Conservation (phyloP, 2,113 vertebrate species). For the Ceuthmochares aereus region DNA sequence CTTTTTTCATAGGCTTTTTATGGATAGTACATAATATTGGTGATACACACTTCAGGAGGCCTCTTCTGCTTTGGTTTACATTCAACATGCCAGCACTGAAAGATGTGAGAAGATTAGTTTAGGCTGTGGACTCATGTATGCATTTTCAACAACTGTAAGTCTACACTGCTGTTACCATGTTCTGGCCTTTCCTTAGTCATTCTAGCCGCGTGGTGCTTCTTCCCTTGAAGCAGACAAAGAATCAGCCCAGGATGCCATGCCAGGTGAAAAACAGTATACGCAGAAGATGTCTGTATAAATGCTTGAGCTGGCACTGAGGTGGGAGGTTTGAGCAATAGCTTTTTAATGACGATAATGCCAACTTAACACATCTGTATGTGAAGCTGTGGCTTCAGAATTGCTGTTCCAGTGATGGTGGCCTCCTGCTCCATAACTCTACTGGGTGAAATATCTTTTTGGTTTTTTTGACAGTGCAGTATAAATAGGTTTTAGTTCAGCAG, state of each 20-base stretch:
- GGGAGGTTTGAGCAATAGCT: not conserved
- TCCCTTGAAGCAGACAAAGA: not conserved
- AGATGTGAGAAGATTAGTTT: not conserved
- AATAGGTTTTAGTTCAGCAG: not conserved
- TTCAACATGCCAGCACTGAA: not conserved
- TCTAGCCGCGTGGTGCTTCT: not conserved
- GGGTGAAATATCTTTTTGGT: not conserved
- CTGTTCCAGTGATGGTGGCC: not conserved
- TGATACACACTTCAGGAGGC: not conserved
- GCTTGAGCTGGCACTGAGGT: not conserved
- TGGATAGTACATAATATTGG: not conserved
- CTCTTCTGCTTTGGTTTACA: not conserved
- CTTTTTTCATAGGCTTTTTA: not conserved
- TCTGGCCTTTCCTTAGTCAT: not conserved
- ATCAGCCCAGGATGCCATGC: too few species aligned
- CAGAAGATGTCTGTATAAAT: not conserved
- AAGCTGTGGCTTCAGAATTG: not conserved
- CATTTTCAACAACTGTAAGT: not conserved
- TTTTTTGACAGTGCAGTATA: not conserved
- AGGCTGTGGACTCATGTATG: not conserved
- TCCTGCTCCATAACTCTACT: not conserved
- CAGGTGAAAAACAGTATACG: not conserved
- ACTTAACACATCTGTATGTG: not conserved
- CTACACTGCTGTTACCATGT: not conserved
- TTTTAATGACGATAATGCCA: not conserved